Evolutionary conservation across 2,113 vertebrate genomes (phyloP).

Genomic region (Amazona guildingii): DNA sequence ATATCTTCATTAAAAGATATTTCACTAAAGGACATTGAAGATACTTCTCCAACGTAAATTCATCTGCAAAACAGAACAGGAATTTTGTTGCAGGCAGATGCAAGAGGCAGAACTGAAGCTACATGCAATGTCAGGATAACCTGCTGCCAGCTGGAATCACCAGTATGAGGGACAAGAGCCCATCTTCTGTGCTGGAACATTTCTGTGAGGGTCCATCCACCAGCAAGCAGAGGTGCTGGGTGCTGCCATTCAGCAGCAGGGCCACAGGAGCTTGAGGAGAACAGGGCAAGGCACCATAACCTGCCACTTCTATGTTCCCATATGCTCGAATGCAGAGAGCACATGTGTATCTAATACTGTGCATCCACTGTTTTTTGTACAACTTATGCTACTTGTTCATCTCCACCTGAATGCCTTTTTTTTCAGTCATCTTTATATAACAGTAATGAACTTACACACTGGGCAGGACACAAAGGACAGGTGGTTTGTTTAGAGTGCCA

Average conservation of each 20-base stretch:
- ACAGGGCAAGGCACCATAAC: not conserved
- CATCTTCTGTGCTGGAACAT: not conserved
- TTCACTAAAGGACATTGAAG: not conserved
- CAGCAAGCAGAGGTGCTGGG: not conserved
- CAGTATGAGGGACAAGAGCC: accelerated
- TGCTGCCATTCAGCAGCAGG: not conserved
- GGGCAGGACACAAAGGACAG: not conserved
- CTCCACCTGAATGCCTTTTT: not conserved
- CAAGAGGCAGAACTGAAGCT: not conserved
- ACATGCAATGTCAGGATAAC: not conserved
- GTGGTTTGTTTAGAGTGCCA: not conserved
- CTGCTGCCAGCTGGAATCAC: not conserved
- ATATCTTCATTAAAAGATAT: conserved; percentile 10
- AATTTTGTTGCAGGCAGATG: not conserved
- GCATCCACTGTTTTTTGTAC: not conserved
- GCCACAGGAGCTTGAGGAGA: not conserved
- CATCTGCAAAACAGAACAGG: accelerated
- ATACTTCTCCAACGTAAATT: not conserved
- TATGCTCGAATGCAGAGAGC: not conserved
- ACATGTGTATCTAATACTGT: not conserved
- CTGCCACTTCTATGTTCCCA: not conserved
- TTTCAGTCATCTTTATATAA: not conserved
- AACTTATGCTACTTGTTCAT: not conserved
- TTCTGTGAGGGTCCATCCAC: not conserved
- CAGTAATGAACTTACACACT: not conserved